phyloP scores from a whole-genome alignment of 1,140 invertebrate genomes.

The Oedothorax gibbosus region DNA sequence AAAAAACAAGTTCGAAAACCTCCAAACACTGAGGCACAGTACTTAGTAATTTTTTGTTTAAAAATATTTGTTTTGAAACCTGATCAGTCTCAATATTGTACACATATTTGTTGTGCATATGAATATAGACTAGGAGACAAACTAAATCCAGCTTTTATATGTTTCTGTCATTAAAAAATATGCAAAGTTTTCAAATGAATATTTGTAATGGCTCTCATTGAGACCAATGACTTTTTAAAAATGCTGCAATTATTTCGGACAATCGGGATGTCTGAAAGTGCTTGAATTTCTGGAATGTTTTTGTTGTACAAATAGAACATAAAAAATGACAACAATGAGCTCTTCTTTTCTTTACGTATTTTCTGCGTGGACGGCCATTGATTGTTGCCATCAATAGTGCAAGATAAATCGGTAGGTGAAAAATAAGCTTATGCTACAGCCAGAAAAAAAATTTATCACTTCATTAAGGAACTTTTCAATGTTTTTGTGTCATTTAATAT shows the following conservation, averaged over 20 bases:
- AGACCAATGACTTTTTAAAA: too few species aligned
- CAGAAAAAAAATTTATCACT: conserved; percentile 39
- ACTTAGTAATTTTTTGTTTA: too few species aligned
- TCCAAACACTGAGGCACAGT: too few species aligned
- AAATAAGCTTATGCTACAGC: conserved; percentile 26
- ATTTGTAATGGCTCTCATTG: too few species aligned
- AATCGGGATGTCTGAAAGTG: conserved; percentile 29
- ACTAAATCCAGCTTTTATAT: too few species aligned
- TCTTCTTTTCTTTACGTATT: conserved; percentile 31
- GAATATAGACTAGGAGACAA: too few species aligned
- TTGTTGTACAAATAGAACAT: conserved; percentile 13
- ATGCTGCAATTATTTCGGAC: background rate
- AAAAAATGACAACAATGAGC: conserved; percentile 22
- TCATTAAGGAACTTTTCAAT: conserved; percentile 36
- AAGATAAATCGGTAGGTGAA: background rate
- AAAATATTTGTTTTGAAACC: too few species aligned
- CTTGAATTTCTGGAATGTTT: conserved; percentile 59
- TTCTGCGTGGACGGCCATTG: conserved; percentile 48
- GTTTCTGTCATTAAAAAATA: too few species aligned
- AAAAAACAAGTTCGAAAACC: too few species aligned
- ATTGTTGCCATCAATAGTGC: conserved; percentile 43
- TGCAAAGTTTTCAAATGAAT: too few species aligned
- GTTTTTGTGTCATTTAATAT: conserved; percentile 7
- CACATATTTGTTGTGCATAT: too few species aligned
- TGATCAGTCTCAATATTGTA: too few species aligned